Evolutionary conservation across 2,113 vertebrate genomes (phyloP), one percentile per base, ranked within the genome.

Genomic region (Capricornis sumatraensis): DNA sequence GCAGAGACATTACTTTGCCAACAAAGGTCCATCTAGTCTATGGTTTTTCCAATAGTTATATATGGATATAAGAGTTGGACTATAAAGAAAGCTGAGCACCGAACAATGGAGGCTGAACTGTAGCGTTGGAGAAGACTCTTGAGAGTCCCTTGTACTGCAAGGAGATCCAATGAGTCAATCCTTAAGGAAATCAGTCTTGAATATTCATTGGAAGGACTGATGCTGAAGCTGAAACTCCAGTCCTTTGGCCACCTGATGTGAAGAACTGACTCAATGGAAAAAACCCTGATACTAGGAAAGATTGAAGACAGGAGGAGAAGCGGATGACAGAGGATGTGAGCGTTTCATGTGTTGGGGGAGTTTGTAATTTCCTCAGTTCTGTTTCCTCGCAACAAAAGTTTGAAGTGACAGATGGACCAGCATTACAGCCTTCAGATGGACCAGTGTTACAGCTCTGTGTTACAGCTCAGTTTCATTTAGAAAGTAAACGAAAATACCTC

Each of bases 1-100:
- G 33, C 33, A 67, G 33, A 67, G 33, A 67, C 17, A 67, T 36
- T 36, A 67, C 17, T 36, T 67, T 67, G 33, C 64, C 64, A 36
- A 36, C 33, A 21, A 11, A 67, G 16, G 64, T 21, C 17, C 17
- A 36, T 67, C n/a, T 36, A 36, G 64, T 71, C 4, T 21, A 36
- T 67, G 64, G 33, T 67, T 67, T 67, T 67, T 67, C 33, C 17
- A 67, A 9, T 67, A 11, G 17, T 67, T 0, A 5, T 36, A 2
- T 67, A 67, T 67, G 33, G 17, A 36, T 36, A 19, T 36, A 17
- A 11, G 33, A 67, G 8, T 36, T 67, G 17, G 2, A 36, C 33
- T 67, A 11, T 67, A 21, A 36, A 21, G 64, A 67, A 36, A 67
- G 33, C 33, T 36, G 33, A 67, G 33, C 2, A 0, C 64, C 0